Conservation (phyloP, 2,797 vertebrate species). For the Hipposideros larvatus region DNA sequence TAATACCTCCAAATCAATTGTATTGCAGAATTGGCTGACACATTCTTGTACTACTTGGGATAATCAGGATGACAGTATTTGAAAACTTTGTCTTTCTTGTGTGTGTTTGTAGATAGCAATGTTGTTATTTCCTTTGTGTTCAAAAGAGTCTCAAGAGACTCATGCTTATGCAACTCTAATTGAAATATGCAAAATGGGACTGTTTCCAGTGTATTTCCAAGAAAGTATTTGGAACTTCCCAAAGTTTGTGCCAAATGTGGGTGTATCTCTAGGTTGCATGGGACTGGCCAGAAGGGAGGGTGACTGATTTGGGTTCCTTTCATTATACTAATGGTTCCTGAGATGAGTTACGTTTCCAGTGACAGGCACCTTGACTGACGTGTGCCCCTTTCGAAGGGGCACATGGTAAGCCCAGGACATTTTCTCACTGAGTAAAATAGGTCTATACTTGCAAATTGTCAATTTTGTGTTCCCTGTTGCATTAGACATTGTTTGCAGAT, state of each 20-base stretch:
- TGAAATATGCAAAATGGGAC: not conserved
- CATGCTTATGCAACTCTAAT: not conserved
- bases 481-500: not conserved
- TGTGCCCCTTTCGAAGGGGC: not conserved
- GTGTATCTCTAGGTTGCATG: not conserved
- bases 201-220: constrained; percentile 6
- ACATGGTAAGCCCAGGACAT: not conserved
- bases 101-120: not conserved
- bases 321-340: not conserved
- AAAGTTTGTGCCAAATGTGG: not conserved
- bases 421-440: not conserved
- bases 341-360: not conserved
- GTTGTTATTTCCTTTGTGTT: constrained; percentile 11
- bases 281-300: not conserved
- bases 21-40: constrained; percentile 26
- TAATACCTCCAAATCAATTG: not conserved
- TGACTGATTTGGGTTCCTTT: not conserved
- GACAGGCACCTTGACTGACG: not conserved
- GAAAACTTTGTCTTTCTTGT: not conserved
- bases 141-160: not conserved
- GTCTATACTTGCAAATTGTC: not conserved
- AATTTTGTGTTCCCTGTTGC: not conserved
- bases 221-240: not conserved
- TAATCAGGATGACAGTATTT: constrained; percentile 20
- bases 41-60: not conserved